A percentile compares a stretch with the other conserved stretches of the same genome.
Evolutionary conservation across 2,113 vertebrate genomes (phyloP).

Genomic region (Chrysochloris asiatica): DNA sequence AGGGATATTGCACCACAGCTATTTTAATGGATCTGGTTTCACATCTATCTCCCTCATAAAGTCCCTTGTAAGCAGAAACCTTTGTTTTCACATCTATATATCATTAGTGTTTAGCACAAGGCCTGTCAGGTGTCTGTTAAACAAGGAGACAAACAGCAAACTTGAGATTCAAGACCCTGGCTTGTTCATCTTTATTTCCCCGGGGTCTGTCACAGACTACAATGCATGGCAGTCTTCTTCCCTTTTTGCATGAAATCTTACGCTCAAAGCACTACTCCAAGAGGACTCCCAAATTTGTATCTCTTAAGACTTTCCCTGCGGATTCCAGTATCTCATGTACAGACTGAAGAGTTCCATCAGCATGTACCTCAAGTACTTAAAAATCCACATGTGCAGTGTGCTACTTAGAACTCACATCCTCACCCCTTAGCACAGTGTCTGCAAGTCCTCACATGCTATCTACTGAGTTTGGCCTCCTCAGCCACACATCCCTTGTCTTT

Average conservation of each 20-base stretch:
- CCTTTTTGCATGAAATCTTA: neutral
- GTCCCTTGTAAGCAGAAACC: neutral
- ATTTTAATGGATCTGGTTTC: neutral
- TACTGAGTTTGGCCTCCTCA: neutral
- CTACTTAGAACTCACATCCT: rapidly evolving
- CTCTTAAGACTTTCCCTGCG: neutral
- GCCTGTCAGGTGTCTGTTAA: neutral
- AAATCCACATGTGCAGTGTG: too few relatives aligned
- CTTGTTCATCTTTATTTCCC: neutral
- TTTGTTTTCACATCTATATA: neutral
- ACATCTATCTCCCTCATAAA: neutral
- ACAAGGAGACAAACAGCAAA: neutral
- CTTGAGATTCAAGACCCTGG: neutral
- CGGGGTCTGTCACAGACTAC: neutral
- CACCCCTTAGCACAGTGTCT: rapidly evolving
- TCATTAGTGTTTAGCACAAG: neutral
- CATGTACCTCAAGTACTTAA: neutral
- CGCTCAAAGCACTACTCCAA: neutral
- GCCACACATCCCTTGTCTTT: too few relatives aligned
- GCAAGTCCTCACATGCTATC: neutral
- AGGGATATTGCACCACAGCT: neutral
- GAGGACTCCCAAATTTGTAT: neutral
- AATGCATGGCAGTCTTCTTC: neutral
- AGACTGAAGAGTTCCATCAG: neutral
- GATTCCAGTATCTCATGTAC: neutral